Evolutionary conservation across 2,113 vertebrate genomes (phyloP), one percentile per base, ranked within the genome.

Genomic region (Gobio gobio): DNA sequence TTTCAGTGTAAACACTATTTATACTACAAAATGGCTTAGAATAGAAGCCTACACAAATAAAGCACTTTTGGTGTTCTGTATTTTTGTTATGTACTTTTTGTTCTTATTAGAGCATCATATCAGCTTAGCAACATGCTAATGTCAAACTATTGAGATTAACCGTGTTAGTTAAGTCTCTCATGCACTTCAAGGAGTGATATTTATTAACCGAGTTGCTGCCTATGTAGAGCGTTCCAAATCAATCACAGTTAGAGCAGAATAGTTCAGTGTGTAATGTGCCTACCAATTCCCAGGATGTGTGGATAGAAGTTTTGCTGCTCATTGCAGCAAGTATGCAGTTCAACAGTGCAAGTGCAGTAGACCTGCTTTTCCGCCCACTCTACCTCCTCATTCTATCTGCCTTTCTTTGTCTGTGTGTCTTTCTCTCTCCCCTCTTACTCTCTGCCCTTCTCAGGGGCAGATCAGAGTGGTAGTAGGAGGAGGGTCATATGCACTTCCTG

Each of bases 401-500:
- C 63, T 26, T 33, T 79, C 63, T 70, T 18, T 80, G 10, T 70
- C 29, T 79, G 61, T 59, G 43, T 64, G 79, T 86, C 70, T 84
- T 45, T 72, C 70, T 75, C 70, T 63, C 72, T 84, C 51, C 70
- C 40, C 4, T 76, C 40, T 56, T 79, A 63, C 74, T 84, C 63
- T 86, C 84, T 85, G 74, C 76, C 88, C 54, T 73, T 80, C 79
- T 85, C 86, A 70, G 80, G 78, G 76, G 77, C 61, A 77, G 80
- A 85, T 75, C 43, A 80, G 78, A 68, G 84, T 77, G 78, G 83
- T 84, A 75, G 87, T 87, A 87, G 85, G 74, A 74, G 86, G 80
- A 77, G 84, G 86, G 89, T 87, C 88, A 83, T 89, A 82, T 89
- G 86, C 66, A 87, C 89, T 91, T 90, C 90, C 90, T 92, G 88